Base-by-base conservation (phyloP, 2,888 invertebrate species). In the Glyphotaelius pellucidus region DNA sequence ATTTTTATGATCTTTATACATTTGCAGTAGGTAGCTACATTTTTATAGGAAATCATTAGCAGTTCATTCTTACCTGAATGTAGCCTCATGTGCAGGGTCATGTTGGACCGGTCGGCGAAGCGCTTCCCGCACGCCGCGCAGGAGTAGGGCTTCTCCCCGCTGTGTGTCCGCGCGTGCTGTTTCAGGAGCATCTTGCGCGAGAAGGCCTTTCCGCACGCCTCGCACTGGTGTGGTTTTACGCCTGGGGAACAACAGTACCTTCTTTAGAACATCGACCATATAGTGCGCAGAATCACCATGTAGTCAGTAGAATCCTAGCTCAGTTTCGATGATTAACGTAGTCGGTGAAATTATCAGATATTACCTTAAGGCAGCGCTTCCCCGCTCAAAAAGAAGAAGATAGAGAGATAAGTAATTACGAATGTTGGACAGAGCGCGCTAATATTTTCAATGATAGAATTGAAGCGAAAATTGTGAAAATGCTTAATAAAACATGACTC, bases 161-260 rank as follows among this genome's bases (percentile, higher is more conserved):
- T 98, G 94, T 98, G 98, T 2, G 98, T 98, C 35, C 98, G 96
- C 94, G 98, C 97, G 94, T 98, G 98, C 94, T 98, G 98, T 94
- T 98, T 98, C 92, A 98, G 95, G 0, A 98, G 95, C 98, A 98
- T 98, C 95, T 98, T 98, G 52, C 98, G 96, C 0, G 98, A 98
- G 94, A 98, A 98, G n/a, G 97, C 97, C 94, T 98, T 98, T 83
- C 98, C 98, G 94, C 98, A 98, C 93, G 97, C 97, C 4, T 96
- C 96, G 94, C 98, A 98, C 91, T 97, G 97, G 94, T 98, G 98
- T 0, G 98, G 98, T 94, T 98, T 98, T 1, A 98, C 96, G 19
- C 98, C 97, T 96, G 94, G 0, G 94, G 94, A 93, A 85, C 87
- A 89, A 89, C 31, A 83, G 3, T 83, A 52, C 52, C 52, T 52